Evolutionary conservation across 2,888 invertebrate genomes (phyloP).

Genomic region (Synanthedon formicaeformis): DNA sequence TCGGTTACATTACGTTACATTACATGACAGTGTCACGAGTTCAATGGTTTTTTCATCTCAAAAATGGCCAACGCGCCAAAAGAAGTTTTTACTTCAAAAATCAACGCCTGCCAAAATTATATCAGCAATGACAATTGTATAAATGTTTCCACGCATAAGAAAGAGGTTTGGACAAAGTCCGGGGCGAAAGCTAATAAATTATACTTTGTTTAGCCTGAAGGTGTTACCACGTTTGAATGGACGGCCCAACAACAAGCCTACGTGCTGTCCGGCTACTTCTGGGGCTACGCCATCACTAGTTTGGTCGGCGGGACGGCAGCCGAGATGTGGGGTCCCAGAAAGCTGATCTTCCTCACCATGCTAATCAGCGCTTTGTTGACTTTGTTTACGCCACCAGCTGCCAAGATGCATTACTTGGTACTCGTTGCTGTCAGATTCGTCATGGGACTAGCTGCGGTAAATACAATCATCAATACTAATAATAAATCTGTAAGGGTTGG

Average conservation of each 20-base stretch:
- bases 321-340: conserved; percentile 73
- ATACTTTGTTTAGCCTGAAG: conserved; percentile 35
- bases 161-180: too few species aligned
- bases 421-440: conserved; percentile 71
- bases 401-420: conserved; percentile 67
- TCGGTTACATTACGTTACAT: too few species aligned
- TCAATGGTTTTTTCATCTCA: too few species aligned
- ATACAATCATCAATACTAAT: too few species aligned
- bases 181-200: background rate
- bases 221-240: conserved; percentile 65
- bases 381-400: conserved; percentile 72
- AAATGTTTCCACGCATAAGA: too few species aligned
- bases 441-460: conserved; percentile 74
- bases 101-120: too few species aligned
- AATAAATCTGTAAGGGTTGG: too few species aligned
- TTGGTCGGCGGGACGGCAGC: conserved; percentile 74
- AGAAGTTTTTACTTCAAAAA: too few species aligned
- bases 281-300: conserved; percentile 74
- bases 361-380: conserved; percentile 69
- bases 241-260: conserved; percentile 72
- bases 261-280: conserved; percentile 70
- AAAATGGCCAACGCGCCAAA: too few species aligned
- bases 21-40: too few species aligned
- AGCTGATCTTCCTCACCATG: conserved; percentile 70
- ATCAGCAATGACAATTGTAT: too few species aligned